Percentiles rank a stretch among this genome's conserved stretches.
Evolutionary conservation across 2,797 vertebrate genomes (phyloP).

Genomic region (Cygnus olor): DNA sequence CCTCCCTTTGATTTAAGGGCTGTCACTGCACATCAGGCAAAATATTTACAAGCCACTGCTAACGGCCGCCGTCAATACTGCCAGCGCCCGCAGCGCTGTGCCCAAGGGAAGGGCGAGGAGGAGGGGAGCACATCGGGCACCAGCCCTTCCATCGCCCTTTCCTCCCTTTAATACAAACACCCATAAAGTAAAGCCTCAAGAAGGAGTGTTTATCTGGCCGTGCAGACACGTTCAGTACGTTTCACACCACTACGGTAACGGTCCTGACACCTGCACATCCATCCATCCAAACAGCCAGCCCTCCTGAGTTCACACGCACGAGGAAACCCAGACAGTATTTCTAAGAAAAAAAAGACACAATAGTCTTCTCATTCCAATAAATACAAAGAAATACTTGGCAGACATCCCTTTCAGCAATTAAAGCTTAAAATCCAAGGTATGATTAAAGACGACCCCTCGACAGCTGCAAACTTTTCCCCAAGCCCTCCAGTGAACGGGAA

Average conservation of each 20-base stretch:
- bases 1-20: conserved; percentile 41
- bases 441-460: background rate
- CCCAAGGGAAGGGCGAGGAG: background rate
- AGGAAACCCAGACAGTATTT: background rate
- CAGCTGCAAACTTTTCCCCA: background rate
- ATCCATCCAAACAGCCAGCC: background rate
- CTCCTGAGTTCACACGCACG: background rate
- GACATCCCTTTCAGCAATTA: background rate
- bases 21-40: background rate
- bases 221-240: background rate
- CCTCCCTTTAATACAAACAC: background rate
- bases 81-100: background rate
- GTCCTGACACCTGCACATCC: background rate
- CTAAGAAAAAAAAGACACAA: background rate
- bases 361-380: background rate
- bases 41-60: conserved; percentile 59
- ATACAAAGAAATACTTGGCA: background rate
- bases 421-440: background rate
- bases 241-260: background rate
- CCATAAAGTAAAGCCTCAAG: background rate
- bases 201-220: background rate
- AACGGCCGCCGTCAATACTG: background rate
- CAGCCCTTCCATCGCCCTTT: background rate
- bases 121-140: background rate
- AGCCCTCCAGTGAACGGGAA: background rate